Conservation (phyloP, 2,797 vertebrate genomes). For the Smutsia gigantea region DNA sequence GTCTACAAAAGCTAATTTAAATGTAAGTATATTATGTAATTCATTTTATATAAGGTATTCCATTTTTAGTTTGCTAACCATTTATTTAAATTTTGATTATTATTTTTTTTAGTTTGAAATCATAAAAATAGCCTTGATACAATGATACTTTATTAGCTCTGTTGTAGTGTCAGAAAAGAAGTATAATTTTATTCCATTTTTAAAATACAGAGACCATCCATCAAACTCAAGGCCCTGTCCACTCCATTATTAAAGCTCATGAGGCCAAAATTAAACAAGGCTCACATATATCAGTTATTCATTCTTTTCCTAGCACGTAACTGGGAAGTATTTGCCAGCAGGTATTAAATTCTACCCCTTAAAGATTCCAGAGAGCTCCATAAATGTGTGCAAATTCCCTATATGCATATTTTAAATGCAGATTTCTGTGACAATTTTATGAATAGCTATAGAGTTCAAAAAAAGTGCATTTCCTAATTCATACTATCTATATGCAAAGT, state of each 20-base stretch:
- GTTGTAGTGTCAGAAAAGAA: neutral
- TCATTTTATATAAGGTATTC: neutral
- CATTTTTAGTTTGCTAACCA: neutral
- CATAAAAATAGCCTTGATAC: neutral
- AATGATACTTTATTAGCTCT: neutral
- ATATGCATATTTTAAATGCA: conserved; percentile 76
- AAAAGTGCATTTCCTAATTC: conserved; percentile 72
- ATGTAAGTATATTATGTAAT: neutral
- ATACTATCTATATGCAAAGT: conserved; percentile 80
- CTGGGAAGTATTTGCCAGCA: conserved; percentile 30
- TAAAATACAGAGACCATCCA: conserved; percentile 11
- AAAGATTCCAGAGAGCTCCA: conserved; percentile 57
- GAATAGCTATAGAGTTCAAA: conserved; percentile 77
- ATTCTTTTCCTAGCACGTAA: conserved; percentile 43
- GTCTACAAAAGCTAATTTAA: neutral
- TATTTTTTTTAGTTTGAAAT: neutral
- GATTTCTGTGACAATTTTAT: conserved; percentile 76
- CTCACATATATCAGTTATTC: neutral
- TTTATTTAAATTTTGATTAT: neutral
- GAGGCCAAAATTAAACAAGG: conserved; percentile 33
- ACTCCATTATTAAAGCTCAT: conserved; percentile 28
- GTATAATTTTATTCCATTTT: conserved; percentile 7
- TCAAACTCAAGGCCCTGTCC: neutral
- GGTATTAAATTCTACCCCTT: conserved; percentile 58
- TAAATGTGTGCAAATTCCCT: conserved; percentile 63